Evolutionary conservation across 2,888 invertebrate genomes (phyloP), one percentile per base, ranked within the genome.

Genomic region (Dioctria rufipes): DNA sequence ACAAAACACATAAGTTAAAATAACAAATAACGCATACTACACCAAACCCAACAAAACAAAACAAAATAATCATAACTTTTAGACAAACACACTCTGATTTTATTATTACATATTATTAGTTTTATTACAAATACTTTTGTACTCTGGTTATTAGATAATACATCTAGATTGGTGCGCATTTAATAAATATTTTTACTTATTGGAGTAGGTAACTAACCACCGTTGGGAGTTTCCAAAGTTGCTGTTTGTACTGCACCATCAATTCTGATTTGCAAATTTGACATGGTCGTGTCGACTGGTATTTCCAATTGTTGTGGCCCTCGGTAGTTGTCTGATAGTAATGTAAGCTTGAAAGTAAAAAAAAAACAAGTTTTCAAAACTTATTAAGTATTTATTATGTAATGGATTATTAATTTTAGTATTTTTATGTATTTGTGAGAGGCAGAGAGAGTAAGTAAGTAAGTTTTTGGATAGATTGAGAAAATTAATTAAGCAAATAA

Each of bases 151-250:
- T 80, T 80, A 75, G 46, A 78, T 75, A 75, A 71, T 66, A 66
- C 65, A 60, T 43, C 60, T 75, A 75, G 58, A 2, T 25, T 25
- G 25, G 75, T 75, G 75, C 75, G 75, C 75, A 75, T 13, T 51
- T 43, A 60, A 43, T 75, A 60, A 60, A 75, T 60, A 71, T 54
- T 37, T 75, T 60, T 39, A 49, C n/a, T 51, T 78, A 40, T 11
- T 78, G 9, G 85, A 25, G 25, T 25, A 25, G 25, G 13, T 85
- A 85, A 87, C 90, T 90, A 86, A 89, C 88, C 88, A 86, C 88
- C 89, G 88, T 88, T 85, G 87, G 90, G 88, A 87, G 90, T 87
- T 83, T 86, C 85, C 87, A 87, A 82, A 83, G 87, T 86, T 83
- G 87, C 88, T 84, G 84, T 84, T 83, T 87, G 85, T 86, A 89